Conservation (phyloP, 2,888 invertebrate species). For the Fragum sueziense region DNA sequence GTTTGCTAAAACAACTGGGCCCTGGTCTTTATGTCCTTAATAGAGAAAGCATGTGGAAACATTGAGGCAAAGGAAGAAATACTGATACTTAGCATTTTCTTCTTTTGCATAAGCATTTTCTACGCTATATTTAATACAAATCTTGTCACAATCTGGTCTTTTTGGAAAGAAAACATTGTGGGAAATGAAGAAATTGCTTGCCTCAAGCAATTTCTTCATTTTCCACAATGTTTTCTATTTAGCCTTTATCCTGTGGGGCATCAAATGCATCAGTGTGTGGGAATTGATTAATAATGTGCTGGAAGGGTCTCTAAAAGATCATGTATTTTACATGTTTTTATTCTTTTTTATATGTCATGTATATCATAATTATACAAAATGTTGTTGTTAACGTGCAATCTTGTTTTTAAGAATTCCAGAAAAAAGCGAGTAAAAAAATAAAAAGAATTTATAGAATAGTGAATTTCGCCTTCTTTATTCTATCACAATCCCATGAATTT, state of each 20-base stretch:
- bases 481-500: too few species aligned
- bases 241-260: too few species aligned
- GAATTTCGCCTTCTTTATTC: not conserved
- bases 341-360: not conserved
- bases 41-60: too few species aligned
- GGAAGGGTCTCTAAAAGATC: not conserved
- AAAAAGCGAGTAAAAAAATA: not conserved
- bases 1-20: too few species aligned
- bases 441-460: not conserved
- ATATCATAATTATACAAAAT: not conserved
- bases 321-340: not conserved
- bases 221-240: not conserved
- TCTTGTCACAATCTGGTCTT: too few species aligned
- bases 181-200: not conserved
- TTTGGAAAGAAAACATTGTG: not conserved
- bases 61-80: too few species aligned
- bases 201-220: not conserved
- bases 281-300: too few species aligned
- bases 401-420: not conserved
- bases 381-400: not conserved
- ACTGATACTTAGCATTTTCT: too few species aligned
- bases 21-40: too few species aligned
- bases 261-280: too few species aligned
- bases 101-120: too few species aligned
- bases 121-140: too few species aligned